phyloP scores from a whole-genome alignment of 2,888 invertebrate genomes.

The Mimumesa dahlbomi region DNA sequence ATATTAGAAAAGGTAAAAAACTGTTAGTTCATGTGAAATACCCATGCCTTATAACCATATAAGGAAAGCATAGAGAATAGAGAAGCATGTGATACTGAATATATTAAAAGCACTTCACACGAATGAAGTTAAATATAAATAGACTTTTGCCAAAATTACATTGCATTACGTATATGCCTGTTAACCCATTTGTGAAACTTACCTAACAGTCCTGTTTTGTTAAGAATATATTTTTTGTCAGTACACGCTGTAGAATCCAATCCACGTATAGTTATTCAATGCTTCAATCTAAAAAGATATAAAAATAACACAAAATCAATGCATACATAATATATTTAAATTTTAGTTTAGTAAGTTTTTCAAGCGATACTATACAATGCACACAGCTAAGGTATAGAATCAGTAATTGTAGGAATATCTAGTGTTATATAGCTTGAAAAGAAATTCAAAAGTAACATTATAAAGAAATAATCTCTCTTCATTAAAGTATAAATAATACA shows the following conservation, averaged over 20 bases:
- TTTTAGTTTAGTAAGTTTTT: too few species aligned
- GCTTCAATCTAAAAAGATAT: conserved; percentile 40
- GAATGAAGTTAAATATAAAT: background rate
- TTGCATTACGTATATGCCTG: background rate
- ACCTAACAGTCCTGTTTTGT: conserved; percentile 23
- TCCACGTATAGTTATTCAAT: conserved; percentile 22
- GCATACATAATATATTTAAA: background rate
- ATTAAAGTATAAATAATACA: too few species aligned
- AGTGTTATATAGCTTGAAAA: too few species aligned
- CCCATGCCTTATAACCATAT: background rate
- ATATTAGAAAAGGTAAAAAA: too few species aligned
- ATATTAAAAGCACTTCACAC: background rate
- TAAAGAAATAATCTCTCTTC: too few species aligned
- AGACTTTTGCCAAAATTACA: background rate
- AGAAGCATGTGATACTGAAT: background rate
- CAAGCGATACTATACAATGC: too few species aligned
- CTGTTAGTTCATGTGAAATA: too few species aligned
- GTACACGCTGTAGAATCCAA: conserved; percentile 20
- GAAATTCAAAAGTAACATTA: too few species aligned
- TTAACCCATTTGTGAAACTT: conserved; percentile 12
- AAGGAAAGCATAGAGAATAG: background rate
- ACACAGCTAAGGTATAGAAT: too few species aligned
- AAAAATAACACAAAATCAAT: conserved; percentile 1
- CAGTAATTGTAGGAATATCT: too few species aligned
- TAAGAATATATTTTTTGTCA: conserved; percentile 12